Percentiles rank a stretch among this genome's conserved stretches.
These are phyloP conservation scores for Sesia apiformis DNA, from an alignment of 2,888 invertebrate species.

Conservation along the genomic window DNA sequence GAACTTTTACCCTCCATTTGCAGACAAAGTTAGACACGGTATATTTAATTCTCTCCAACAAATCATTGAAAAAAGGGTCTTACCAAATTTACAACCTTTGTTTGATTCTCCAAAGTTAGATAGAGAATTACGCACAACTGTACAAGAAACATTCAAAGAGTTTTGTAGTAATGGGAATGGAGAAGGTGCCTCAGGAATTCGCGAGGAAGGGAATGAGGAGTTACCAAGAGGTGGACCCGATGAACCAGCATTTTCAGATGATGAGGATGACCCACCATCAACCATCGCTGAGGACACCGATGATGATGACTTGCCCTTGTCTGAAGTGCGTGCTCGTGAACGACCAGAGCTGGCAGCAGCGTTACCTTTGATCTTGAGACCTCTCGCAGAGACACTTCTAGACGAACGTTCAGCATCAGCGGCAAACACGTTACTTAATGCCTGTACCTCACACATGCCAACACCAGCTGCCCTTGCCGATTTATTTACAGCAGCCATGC, in stretches of 20 bases:
- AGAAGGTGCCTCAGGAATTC: conserved; percentile 63
- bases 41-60: conserved; percentile 88
- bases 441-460: conserved; percentile 51
- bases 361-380: conserved; percentile 53
- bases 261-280: conserved; percentile 81
- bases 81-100: conserved; percentile 88
- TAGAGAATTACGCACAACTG: conserved; percentile 85
- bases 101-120: conserved; percentile 93
- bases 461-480: conserved; percentile 58
- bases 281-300: conserved; percentile 76
- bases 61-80: conserved; percentile 93
- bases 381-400: conserved; percentile 58
- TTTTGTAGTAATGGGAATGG: conserved; percentile 80
- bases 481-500: conserved; percentile 57
- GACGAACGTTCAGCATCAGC: conserved; percentile 56
- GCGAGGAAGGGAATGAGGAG: conserved; percentile 59
- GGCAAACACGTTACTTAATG: conserved; percentile 50
- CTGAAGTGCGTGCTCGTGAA: conserved; percentile 82
- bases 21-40: conserved; percentile 86
- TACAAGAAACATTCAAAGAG: conserved; percentile 93
- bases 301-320: conserved; percentile 85
- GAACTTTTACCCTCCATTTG: conserved; percentile 87
- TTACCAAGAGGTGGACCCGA: conserved; percentile 64
- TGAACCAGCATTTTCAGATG: conserved; percentile 89
- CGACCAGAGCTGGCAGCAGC: conserved; percentile 73